Evolutionary conservation across 1,140 invertebrate genomes (phyloP).

Genomic region (Berghia stephanieae): DNA sequence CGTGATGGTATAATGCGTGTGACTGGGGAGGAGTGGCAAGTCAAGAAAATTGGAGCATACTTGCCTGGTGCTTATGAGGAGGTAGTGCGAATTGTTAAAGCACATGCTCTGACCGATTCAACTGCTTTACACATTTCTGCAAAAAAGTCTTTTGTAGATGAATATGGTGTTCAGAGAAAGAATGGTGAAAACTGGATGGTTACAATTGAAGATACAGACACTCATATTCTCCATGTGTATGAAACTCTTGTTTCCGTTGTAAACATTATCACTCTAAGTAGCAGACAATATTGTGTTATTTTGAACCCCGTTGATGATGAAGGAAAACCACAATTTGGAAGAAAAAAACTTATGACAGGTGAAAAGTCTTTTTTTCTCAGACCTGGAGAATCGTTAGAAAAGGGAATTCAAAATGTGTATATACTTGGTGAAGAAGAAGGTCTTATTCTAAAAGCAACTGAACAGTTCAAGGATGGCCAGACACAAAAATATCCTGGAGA

Average conservation of each 20-base stretch:
- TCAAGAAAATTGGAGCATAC: conserved; percentile 66
- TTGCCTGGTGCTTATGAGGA: conserved; percentile 68
- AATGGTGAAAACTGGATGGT: conserved; percentile 69
- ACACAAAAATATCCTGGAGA: conserved; percentile 63
- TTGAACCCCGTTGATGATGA: conserved; percentile 63
- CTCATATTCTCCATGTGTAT: conserved; percentile 68
- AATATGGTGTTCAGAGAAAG: conserved; percentile 60
- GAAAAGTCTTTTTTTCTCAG: conserved; percentile 67
- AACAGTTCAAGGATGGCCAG: conserved; percentile 60
- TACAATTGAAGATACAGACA: conserved; percentile 63
- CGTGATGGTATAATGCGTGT: conserved; percentile 60
- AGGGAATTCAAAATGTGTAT: conserved; percentile 65
- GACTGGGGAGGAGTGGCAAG: conserved; percentile 68
- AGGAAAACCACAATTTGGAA: conserved; percentile 66
- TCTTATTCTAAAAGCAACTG: conserved; percentile 62
- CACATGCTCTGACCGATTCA: conserved; percentile 66
- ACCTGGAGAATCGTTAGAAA: conserved; percentile 65
- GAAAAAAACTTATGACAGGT: conserved; percentile 64
- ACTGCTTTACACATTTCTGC: conserved; percentile 65
- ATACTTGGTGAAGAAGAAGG: conserved; percentile 67
- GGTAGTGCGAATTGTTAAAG: conserved; percentile 64
- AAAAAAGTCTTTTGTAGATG: conserved; percentile 65
- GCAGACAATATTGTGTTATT: conserved; percentile 67
- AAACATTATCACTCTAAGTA: conserved; percentile 64
- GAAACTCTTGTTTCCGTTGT: conserved; percentile 64